Percentiles rank a stretch among this genome's conserved stretches.
These are phyloP conservation scores for Epistrophe eligans DNA, from an alignment of 2,888 invertebrate species.

Conservation along the genomic window DNA sequence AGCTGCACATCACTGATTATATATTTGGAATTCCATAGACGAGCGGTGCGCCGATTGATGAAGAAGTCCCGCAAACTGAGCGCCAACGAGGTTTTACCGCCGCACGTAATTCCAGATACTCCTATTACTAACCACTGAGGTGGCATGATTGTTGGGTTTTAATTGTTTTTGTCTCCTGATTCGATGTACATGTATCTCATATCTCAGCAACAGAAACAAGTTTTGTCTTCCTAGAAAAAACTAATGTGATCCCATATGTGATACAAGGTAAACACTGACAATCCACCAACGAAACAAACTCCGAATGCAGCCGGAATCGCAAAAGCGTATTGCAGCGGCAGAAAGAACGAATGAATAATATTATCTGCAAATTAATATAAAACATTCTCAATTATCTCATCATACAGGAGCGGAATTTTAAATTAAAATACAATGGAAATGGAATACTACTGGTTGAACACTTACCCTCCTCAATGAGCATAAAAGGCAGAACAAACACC, in stretches of 20 bases:
- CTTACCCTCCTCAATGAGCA: constrained; percentile 86
- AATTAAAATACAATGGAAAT: constrained; percentile 50
- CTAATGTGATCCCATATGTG: constrained; percentile 83
- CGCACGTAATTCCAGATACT: constrained; percentile 92
- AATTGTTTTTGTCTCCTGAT: constrained; percentile 1
- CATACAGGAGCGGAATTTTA: constrained; percentile 18
- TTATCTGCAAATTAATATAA: constrained; percentile 84
- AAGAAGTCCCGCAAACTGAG: constrained; percentile 85
- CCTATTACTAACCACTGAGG: constrained; percentile 87
- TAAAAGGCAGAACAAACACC: constrained; percentile 89
- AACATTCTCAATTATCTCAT: constrained; percentile 51
- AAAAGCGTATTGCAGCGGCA: constrained; percentile 86
- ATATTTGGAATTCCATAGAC: constrained; percentile 81
- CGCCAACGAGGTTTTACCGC: constrained; percentile 92
- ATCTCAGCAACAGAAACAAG: constrained; percentile 23
- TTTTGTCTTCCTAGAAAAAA: constrained; percentile 44
- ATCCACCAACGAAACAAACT: constrained; percentile 87
- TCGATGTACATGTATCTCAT: constrained; percentile 29
- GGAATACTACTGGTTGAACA: constrained; percentile 29
- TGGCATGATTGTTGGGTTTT: constrained; percentile 80
- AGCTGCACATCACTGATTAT: constrained; percentile 84
- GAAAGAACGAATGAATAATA: constrained; percentile 85
- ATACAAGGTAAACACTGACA: constrained; percentile 87
- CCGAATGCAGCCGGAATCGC: constrained; percentile 87
- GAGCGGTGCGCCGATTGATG: constrained; percentile 78